These are phyloP conservation scores for Cassiopea xamachana DNA, from an alignment of 30 jellyfish, hydroid and myxozoan genomes.

Conservation along the genomic window DNA sequence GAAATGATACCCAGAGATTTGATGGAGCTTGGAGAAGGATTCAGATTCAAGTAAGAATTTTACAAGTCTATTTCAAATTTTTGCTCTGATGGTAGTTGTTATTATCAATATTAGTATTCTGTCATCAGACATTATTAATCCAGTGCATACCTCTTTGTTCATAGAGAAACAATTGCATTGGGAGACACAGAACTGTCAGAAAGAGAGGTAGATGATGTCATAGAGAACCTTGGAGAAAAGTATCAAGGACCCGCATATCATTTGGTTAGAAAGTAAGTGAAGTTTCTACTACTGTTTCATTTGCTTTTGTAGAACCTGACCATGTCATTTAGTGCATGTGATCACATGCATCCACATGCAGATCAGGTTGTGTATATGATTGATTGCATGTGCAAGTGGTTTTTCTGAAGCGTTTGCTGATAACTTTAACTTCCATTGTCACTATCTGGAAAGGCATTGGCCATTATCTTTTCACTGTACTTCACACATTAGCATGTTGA, in stretches of 20 bases:
- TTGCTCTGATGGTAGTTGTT: too few relatives aligned
- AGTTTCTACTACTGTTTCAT: not conserved
- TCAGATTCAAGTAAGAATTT: conserved; percentile 84
- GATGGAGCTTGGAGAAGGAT: conserved; percentile 97
- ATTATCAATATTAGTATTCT: too few relatives aligned
- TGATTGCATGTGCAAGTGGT: too few relatives aligned
- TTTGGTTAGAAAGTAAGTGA: conserved; percentile 83
- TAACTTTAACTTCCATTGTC: too few relatives aligned
- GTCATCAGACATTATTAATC: too few relatives aligned
- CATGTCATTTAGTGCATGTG: too few relatives aligned
- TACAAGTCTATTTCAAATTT: not conserved
- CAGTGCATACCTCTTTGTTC: not conserved
- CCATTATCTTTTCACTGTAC: too few relatives aligned
- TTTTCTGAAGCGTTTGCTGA: too few relatives aligned
- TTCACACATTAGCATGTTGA: too few relatives aligned
- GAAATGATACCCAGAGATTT: conserved; percentile 94
- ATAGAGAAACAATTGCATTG: conserved; percentile 83
- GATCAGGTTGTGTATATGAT: too few relatives aligned
- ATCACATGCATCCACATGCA: too few relatives aligned
- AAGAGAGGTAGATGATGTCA: conserved; percentile 68
- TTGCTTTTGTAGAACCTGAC: not conserved
- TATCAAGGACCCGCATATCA: conserved; percentile 93
- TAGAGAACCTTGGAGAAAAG: conserved; percentile 80
- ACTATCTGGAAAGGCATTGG: too few relatives aligned
- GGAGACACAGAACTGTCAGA: conserved; percentile 91